phyloP scores from a whole-genome alignment of 1,140 invertebrate species.

The Diploscapter pachys region DNA sequence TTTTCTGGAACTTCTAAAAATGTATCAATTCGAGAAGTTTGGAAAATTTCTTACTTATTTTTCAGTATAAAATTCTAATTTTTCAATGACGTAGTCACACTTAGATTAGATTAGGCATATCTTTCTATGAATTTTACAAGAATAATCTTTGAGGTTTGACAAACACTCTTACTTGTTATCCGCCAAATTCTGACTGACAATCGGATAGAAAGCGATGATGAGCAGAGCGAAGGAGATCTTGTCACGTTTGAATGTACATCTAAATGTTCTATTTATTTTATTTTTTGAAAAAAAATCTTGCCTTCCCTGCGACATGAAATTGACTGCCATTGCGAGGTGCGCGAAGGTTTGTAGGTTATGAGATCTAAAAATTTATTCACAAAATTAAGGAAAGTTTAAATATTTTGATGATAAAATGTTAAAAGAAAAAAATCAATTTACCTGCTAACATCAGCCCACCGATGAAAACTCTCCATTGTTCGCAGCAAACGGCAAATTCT shows the following conservation, averaged over 20 bases:
- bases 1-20: no score
- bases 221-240: conserved; percentile 15
- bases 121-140: no score
- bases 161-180: conserved; percentile 5
- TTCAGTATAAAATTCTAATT: no score
- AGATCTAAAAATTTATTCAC: no score
- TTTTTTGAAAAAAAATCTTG: no score
- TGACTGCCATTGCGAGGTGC: no score
- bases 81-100: no score
- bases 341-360: no score
- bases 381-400: background rate
- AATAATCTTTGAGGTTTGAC: no score
- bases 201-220: conserved; percentile 13
- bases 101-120: no score
- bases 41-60: background rate
- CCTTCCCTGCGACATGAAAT: no score
- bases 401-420: conserved; percentile 10
- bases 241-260: conserved; percentile 14
- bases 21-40: background rate
- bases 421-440: conserved; percentile 5
- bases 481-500: background rate
- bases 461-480: conserved; percentile 1
- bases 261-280: conserved; percentile 12
- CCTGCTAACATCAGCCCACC: background rate
- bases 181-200: conserved; percentile 10